Evolutionary conservation across 2,113 vertebrate species (phyloP), one percentile per base, ranked within the genome.

Genomic region (Thryonomys swinderianus): DNA sequence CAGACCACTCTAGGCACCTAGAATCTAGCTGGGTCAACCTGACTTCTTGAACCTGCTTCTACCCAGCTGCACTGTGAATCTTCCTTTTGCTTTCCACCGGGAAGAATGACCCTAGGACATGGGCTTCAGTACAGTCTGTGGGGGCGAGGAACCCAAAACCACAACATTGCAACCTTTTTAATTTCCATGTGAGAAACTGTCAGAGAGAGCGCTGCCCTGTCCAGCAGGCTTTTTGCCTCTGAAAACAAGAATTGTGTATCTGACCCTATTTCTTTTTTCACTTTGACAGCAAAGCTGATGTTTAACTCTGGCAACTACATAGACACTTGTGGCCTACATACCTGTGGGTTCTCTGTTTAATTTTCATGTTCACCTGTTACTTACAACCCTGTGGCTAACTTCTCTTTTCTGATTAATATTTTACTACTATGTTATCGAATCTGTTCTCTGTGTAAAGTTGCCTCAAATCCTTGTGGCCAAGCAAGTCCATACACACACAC

Each of bases 351-450:
- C 20, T 62, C 30, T 51, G 88, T 66, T 81, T 55, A 45, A 40
- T 90, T 90, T 86, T 84, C 67, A 93, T 64, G 59, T 92, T 79
- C 85, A 82, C 51, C 34, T 86, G 87, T 66, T 88, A 81, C 2
- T 8, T 57, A 91, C 17, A 78, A 57, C 11, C 59, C 45, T 71
- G 20, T 27, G 64, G 53, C 61, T 66, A 71, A 23, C 45, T 37
- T 94, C 74, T 86, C 73, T 61, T 61, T 85, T 62, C 79, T 84
- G 89, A 95, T 93, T 88, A 89, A 62, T 91, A 93, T 88, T 95
- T 96, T 78, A 92, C 40, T 53, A 87, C 53, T 78, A n/a, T 55
- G 34, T 94, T 79, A 92, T 45, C 73, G 30, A 86, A 66, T 90
- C 42, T 86, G 37, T 74, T 95, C 71, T 95, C 20, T 53, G 3